Evolutionary conservation across 2,113 vertebrate species (phyloP).

Genomic region (Macquaria ambigua): DNA sequence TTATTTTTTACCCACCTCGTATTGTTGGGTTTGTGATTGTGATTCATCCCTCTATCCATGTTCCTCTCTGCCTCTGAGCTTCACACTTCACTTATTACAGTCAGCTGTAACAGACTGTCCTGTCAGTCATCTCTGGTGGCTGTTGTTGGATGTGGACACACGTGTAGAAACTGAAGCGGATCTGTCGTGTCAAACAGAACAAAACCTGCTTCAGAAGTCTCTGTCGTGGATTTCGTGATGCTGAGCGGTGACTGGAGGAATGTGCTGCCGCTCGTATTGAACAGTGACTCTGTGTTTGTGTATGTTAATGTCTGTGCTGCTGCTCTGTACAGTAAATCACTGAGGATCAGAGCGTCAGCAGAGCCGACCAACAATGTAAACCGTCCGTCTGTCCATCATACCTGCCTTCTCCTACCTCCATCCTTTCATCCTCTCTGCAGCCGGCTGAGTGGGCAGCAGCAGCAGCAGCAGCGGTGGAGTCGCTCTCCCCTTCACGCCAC

Average conservation of each 20-base stretch:
- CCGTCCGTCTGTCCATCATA: constrained; percentile 36
- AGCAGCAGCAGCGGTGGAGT: neutral
- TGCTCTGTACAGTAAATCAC: constrained; percentile 22
- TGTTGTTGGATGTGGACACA: neutral
- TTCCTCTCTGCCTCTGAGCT: neutral
- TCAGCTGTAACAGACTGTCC: neutral
- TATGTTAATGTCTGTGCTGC: neutral
- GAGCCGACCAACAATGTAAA: neutral
- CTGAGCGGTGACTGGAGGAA: neutral
- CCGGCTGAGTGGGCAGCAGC: constrained; percentile 16
- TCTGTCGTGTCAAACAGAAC: constrained; percentile 8
- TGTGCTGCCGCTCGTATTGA: neutral
- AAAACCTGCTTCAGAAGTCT: neutral
- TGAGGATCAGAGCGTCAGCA: constrained; percentile 16
- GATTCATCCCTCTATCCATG: neutral
- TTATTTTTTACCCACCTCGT: too few species aligned
- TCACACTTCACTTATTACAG: neutral
- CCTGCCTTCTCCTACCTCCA: constrained; percentile 27
- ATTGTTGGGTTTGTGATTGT: neutral
- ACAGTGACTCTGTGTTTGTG: neutral
- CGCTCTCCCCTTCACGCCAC: neutral
- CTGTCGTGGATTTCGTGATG: neutral
- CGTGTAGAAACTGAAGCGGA: neutral
- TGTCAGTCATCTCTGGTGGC: neutral
- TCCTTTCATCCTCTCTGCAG: constrained; percentile 35